These are phyloP conservation scores for Sebastes vulpes DNA, from an alignment of 2,797 vertebrate genomes.

Conservation along the genomic window DNA sequence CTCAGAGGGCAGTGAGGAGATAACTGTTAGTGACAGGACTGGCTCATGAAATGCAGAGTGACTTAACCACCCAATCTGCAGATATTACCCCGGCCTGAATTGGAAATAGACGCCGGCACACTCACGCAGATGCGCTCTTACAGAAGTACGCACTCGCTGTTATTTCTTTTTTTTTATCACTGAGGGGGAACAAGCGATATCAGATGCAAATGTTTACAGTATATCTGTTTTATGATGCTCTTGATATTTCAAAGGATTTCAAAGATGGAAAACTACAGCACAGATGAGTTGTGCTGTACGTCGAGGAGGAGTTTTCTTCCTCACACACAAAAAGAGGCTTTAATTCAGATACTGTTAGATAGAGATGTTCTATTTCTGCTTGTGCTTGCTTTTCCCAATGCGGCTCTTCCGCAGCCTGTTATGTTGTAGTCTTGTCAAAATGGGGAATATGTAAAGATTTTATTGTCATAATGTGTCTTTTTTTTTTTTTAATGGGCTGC, in stretches of 20 bases:
- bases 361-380: slow-evolving; percentile 40
- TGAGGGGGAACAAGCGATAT: slow-evolving; percentile 46
- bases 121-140: slow-evolving; percentile 32
- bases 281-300: background rate
- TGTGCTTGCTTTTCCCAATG: background rate
- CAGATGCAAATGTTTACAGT: slow-evolving; percentile 50
- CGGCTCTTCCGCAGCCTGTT: slow-evolving; percentile 11
- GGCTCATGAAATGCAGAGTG: slow-evolving; percentile 84
- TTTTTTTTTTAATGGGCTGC: slow-evolving; percentile 33
- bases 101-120: slow-evolving; percentile 59
- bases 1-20: slow-evolving; percentile 76
- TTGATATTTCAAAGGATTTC: slow-evolving; percentile 36
- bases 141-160: slow-evolving; percentile 38
- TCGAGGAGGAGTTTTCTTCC: slow-evolving; percentile 5
- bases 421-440: slow-evolving; percentile 4
- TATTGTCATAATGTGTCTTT: slow-evolving; percentile 38
- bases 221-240: slow-evolving; percentile 31
- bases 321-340: slow-evolving; percentile 1
- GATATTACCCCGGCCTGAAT: slow-evolving; percentile 68
- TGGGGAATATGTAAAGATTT: slow-evolving; percentile 28
- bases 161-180: slow-evolving; percentile 41
- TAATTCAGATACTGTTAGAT: slow-evolving; percentile 31
- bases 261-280: slow-evolving; percentile 10
- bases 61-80: slow-evolving; percentile 81
- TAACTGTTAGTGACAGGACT: slow-evolving; percentile 79